Evolutionary conservation across 92 coral and sea anemone species (phyloP).

Genomic region (Porites evermanni): DNA sequence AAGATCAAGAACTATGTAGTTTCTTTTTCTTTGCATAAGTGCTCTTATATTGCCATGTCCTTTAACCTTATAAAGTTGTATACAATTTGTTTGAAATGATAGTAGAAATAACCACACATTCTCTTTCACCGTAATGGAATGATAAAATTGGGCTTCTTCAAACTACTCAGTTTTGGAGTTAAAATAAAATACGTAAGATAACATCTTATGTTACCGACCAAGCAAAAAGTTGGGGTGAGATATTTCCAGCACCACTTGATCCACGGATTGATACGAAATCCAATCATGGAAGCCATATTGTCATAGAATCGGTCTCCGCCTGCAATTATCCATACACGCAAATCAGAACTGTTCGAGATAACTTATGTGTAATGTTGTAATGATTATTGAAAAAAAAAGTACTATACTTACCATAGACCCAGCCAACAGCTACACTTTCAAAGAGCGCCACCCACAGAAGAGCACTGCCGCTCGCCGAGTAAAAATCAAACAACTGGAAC

Average conservation of each 20-base stretch:
- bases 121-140: no score
- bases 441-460: conserved; percentile 79
- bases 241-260: conserved; percentile 84
- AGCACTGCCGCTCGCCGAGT: conserved; percentile 88
- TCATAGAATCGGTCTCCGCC: conserved; percentile 90
- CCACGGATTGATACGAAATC: conserved; percentile 87
- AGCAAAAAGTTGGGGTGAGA: conserved; percentile 79
- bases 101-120: no score
- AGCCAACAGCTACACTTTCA: conserved; percentile 85
- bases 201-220: conserved; percentile 52
- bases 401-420: conserved; percentile 79
- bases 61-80: no score
- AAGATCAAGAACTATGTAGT: no score
- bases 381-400: not conserved
- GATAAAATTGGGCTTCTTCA: not conserved
- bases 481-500: conserved; percentile 87
- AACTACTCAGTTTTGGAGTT: not conserved
- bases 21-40: no score
- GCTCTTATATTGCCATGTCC: no score
- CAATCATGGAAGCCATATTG: conserved; percentile 85
- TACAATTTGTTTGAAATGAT: no score
- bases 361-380: not conserved
- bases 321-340: conserved; percentile 15
- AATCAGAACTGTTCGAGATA: not conserved
- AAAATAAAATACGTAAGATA: not conserved